Conservation (phyloP, 1,140 invertebrate genomes). For the Drosophila auraria region DNA sequence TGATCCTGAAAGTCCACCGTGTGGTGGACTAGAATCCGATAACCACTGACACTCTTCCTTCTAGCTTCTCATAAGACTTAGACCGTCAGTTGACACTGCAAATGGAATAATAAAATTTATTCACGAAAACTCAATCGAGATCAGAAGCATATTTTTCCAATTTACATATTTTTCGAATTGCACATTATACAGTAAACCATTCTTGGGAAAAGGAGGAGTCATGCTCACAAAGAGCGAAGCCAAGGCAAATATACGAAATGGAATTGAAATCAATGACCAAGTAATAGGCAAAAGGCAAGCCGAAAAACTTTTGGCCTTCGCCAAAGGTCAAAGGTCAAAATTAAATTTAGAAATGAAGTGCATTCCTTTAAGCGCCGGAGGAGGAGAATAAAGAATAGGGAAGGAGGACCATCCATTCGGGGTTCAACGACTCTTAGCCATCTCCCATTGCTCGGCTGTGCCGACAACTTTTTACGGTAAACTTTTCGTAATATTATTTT, state of each 20-base stretch:
- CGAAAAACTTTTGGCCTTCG: slow-evolving; percentile 53
- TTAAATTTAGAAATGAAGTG: slow-evolving; percentile 79
- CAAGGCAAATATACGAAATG: slow-evolving; percentile 33
- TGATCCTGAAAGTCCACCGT: slow-evolving; percentile 73
- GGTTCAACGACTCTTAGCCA: slow-evolving; percentile 59
- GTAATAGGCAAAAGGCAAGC: slow-evolving; percentile 39
- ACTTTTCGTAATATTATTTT: slow-evolving; percentile 81
- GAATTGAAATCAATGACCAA: slow-evolving; percentile 77
- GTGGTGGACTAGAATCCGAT: background rate
- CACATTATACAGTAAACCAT: slow-evolving; percentile 58
- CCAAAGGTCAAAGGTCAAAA: slow-evolving; percentile 51
- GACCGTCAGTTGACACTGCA: slow-evolving; percentile 46
- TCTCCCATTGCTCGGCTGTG: slow-evolving; percentile 11
- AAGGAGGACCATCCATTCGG: slow-evolving; percentile 15
- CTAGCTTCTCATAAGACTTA: slow-evolving; percentile 25
- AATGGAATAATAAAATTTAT: slow-evolving; percentile 80
- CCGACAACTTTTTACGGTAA: slow-evolving; percentile 63
- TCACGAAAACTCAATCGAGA: slow-evolving; percentile 52
- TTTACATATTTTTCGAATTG: slow-evolving; percentile 51
- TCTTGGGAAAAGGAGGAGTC: slow-evolving; percentile 17
- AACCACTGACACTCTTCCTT: slow-evolving; percentile 4
- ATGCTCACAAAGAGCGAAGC: background rate
- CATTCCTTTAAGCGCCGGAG: slow-evolving; percentile 60
- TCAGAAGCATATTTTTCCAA: slow-evolving; percentile 4
- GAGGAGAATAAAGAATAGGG: background rate